These are phyloP conservation scores for Falcaria lacertinaria DNA, from an alignment of 2,888 invertebrate genomes.

Conservation along the genomic window DNA sequence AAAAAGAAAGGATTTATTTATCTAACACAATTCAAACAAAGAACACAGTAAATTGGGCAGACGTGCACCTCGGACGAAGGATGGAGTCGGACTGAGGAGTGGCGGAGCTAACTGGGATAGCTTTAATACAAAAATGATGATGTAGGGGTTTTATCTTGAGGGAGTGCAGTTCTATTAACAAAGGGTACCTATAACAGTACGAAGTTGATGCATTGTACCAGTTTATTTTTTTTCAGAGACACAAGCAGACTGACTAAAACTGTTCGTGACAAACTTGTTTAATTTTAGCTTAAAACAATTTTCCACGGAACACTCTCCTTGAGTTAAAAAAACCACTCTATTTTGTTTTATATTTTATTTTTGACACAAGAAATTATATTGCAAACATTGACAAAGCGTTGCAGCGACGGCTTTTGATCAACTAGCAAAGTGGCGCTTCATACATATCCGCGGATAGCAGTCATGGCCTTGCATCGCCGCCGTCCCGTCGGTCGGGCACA, in stretches of 20 bases:
- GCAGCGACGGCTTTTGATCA: conserved; percentile 30
- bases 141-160: no score
- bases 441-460: conserved; percentile 41
- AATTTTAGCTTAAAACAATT: neutral
- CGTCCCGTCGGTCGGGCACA: conserved; percentile 15
- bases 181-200: no score
- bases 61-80: no score
- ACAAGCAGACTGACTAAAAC: conserved; percentile 13
- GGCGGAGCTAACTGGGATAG: no score
- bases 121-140: no score
- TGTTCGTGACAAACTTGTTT: neutral
- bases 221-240: conserved; percentile 27
- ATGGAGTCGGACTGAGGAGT: no score
- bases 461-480: conserved; percentile 44
- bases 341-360: conserved; percentile 13
- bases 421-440: conserved; percentile 49
- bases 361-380: conserved; percentile 15
- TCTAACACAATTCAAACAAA: no score
- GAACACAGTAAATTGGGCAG: no score
- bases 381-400: conserved; percentile 21
- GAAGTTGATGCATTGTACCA: conserved; percentile 34
- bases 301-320: conserved; percentile 3
- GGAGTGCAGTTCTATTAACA: no score
- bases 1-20: no score
- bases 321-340: conserved; percentile 8